A percentile compares a stretch with the other conserved stretches of the same genome.
phyloP scores from a whole-genome alignment of 2,797 vertebrate genomes.

The Sebastes umbrosus region DNA sequence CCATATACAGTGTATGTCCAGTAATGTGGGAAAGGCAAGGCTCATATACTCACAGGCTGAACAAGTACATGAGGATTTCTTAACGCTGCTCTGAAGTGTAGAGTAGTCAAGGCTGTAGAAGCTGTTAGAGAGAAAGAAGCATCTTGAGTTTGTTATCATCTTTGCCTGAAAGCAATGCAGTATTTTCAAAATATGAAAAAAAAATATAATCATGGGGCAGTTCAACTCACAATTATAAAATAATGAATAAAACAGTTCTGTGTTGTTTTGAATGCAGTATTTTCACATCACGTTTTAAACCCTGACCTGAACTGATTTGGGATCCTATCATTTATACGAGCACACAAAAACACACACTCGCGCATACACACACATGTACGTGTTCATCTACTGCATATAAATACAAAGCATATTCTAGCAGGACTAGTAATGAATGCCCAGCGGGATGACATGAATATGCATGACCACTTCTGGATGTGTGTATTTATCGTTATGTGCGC shows the following conservation, averaged over 20 bases:
- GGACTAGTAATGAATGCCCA: slow-evolving; percentile 50
- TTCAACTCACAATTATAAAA: background rate
- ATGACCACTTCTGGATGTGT: slow-evolving; percentile 54
- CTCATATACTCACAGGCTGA: background rate
- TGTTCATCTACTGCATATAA: slow-evolving; percentile 23
- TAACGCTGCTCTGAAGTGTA: background rate
- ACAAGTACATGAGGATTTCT: background rate
- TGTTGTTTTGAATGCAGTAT: background rate
- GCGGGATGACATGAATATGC: slow-evolving; percentile 73
- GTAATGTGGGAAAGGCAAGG: background rate
- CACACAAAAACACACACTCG: background rate
- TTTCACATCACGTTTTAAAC: background rate
- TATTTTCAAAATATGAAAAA: background rate
- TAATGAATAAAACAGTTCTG: background rate
- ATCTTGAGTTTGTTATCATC: background rate
- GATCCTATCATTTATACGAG: background rate
- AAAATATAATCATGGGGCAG: background rate
- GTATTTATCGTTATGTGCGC: slow-evolving; percentile 58
- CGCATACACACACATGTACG: background rate
- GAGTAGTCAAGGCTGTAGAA: background rate
- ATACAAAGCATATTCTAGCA: slow-evolving; percentile 29
- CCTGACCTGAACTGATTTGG: background rate
- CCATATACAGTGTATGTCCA: background rate
- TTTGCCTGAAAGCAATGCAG: background rate
- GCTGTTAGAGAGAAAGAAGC: background rate